phyloP scores from a whole-genome alignment of 2,888 invertebrate species.

The Rotaria sp. region DNA sequence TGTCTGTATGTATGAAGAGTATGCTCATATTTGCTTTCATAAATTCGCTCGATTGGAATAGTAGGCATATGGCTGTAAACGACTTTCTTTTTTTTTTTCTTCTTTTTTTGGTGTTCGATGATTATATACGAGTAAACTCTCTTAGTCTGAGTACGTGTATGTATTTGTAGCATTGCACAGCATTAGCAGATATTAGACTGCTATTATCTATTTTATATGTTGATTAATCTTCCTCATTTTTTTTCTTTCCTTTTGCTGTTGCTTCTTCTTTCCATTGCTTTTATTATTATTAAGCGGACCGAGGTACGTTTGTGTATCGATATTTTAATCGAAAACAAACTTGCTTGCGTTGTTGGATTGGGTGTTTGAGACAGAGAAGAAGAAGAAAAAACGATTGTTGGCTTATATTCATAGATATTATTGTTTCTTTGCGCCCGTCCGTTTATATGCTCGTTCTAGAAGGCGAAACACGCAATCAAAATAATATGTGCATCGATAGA shows the following conservation, averaged over 20 bases:
- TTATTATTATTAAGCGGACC: not conserved
- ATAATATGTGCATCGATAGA: slow-evolving; percentile 15
- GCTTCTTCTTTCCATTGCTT: not conserved
- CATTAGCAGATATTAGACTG: slow-evolving; percentile 24
- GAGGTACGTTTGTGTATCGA: not conserved
- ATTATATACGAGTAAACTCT: not conserved
- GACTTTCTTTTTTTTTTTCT: not conserved
- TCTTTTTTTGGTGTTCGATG: not conserved
- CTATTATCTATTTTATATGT: slow-evolving; percentile 31
- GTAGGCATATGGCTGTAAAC: slow-evolving; percentile 15
- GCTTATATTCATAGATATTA: slow-evolving; percentile 28
- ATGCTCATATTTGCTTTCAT: slow-evolving; percentile 24
- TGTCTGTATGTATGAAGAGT: slow-evolving; percentile 1
- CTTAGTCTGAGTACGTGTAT: slow-evolving; percentile 14
- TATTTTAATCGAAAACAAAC: slow-evolving; percentile 32
- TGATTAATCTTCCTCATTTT: slow-evolving; percentile 24
- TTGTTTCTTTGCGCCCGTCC: slow-evolving; percentile 12
- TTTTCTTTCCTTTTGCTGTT: not conserved
- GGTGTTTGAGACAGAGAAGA: slow-evolving; percentile 4
- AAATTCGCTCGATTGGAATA: slow-evolving; percentile 19
- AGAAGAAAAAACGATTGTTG: slow-evolving; percentile 29
- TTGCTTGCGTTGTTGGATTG: not conserved
- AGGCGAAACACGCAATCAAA: slow-evolving; percentile 22
- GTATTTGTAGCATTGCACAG: too few relatives aligned
- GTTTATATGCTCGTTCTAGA: slow-evolving; percentile 18